Percentiles rank a stretch among this genome's conserved stretches.
Evolutionary conservation across 2,888 invertebrate species (phyloP).

Genomic region (Herminia tarsipennalis): DNA sequence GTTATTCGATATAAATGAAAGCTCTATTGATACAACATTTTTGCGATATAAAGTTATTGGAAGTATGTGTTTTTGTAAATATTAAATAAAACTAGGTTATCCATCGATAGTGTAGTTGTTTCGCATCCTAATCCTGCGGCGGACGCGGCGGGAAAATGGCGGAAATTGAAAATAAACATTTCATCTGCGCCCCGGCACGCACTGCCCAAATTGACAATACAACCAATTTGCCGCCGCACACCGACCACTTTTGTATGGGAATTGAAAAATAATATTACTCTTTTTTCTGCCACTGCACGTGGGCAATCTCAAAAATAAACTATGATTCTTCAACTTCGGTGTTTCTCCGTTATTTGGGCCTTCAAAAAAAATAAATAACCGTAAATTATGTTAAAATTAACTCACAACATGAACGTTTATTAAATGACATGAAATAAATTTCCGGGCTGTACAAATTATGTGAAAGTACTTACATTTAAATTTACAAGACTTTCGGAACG

Average conservation of each 20-base stretch:
- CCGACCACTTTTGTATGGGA: conserved; percentile 85
- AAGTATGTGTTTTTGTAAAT: conserved; percentile 12
- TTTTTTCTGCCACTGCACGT: conserved; percentile 74
- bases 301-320: conserved; percentile 81
- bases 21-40: neutral
- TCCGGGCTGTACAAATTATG: neutral
- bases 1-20: conserved; percentile 1
- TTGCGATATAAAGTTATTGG: conserved; percentile 12
- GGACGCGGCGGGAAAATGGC: conserved; percentile 78
- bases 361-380: conserved; percentile 27
- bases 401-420: neutral
- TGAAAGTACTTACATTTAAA: conserved; percentile 10
- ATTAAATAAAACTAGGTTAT: conserved; percentile 45
- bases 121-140: conserved; percentile 77
- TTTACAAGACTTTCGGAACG: conserved; percentile 9
- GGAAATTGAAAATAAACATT: conserved; percentile 86
- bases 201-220: conserved; percentile 86
- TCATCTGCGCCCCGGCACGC: conserved; percentile 82
- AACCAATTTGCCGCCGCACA: conserved; percentile 82
- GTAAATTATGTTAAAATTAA: conserved; percentile 1
- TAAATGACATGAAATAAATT: conserved; percentile 2
- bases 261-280: conserved; percentile 86
- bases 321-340: conserved; percentile 58
- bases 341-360: conserved; percentile 31
- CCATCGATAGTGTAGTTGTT: conserved; percentile 60